Evolutionary conservation across 2,797 vertebrate species (phyloP), one percentile per base, ranked within the genome.

Genomic region (Sebastes steindachneri): DNA sequence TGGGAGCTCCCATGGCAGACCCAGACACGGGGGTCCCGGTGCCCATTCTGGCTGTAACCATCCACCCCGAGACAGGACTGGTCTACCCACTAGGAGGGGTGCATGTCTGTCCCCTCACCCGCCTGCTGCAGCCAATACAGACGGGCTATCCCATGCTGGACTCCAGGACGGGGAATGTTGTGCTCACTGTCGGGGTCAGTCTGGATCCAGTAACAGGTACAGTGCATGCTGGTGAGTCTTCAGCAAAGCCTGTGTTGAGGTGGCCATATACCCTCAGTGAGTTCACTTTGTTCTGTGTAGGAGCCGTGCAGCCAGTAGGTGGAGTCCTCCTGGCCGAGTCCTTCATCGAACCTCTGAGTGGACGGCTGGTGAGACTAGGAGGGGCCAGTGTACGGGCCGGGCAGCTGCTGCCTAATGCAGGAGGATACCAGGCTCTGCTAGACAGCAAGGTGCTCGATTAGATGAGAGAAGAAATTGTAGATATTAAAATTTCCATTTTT

Each of bases 41-140:
- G 12, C 97, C 98, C 0, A 94, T 97, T 79, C 90, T 99, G 10
- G 97, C 95, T 33, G 94, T 98, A 23, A 98, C 97, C 0, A 95
- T 97, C 66, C 97, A 98, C 72, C 97, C 97, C 0, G 88, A 94
- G 73, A 97, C 94, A 0, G 95, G 96, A 33, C 90, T 96, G 65
- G 94, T 96, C 75, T 95, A 97, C 89, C 92, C 97, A 7, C 88
- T 98, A 26, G 97, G 97, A 19, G 97, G 96, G 1, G 91, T 95
- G 0, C 95, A 98, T 55, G 65, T 88, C 26, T 98, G 97, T 77
- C 97, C 97, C 3, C 84, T 98, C 7, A 97, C 97, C 7, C 91
- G 91, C 53, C 88, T 94, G 2, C 48, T 88, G 53, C 95, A 95
- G 63, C 96, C 97, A 19, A 95, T 98, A 54, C 97, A 99, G 92